Evolutionary conservation across 2,113 vertebrate species (phyloP).

Genomic region (Nerophis lumbriciformis): DNA sequence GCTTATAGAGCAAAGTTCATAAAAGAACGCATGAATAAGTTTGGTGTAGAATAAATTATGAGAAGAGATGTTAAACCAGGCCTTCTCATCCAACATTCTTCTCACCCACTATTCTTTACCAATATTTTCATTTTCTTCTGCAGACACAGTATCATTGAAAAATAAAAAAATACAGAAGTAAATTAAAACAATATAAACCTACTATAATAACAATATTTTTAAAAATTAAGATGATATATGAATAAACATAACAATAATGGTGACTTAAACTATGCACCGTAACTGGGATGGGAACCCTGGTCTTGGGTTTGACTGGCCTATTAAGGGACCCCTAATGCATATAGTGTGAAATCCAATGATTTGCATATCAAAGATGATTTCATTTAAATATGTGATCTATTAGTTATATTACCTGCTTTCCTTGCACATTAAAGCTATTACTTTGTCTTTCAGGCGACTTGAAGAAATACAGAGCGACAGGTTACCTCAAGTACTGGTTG

Average conservation of each 20-base stretch:
- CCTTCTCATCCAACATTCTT: not conserved
- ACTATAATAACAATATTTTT: too few relatives aligned
- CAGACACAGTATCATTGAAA: too few relatives aligned
- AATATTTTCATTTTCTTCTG: not conserved
- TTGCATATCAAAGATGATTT: not conserved
- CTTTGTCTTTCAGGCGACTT: constrained; percentile 63
- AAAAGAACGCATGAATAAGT: not conserved
- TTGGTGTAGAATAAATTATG: not conserved
- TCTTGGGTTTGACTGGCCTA: too few relatives aligned
- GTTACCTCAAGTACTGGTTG: constrained; percentile 56
- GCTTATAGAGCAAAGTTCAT: not conserved
- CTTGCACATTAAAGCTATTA: not conserved
- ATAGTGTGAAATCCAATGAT: not conserved
- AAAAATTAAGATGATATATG: too few relatives aligned
- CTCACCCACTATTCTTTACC: too few relatives aligned
- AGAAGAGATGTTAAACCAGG: not conserved
- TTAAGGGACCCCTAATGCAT: too few relatives aligned
- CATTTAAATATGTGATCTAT: not conserved
- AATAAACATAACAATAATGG: too few relatives aligned
- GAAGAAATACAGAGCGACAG: constrained; percentile 61
- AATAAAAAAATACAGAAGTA: too few relatives aligned
- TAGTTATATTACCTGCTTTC: not conserved
- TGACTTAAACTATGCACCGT: too few relatives aligned
- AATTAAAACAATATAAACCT: too few relatives aligned
- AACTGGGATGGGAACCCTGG: too few relatives aligned